phyloP scores from a whole-genome alignment of 2,113 vertebrate species.

The Trematocara macrostoma region DNA sequence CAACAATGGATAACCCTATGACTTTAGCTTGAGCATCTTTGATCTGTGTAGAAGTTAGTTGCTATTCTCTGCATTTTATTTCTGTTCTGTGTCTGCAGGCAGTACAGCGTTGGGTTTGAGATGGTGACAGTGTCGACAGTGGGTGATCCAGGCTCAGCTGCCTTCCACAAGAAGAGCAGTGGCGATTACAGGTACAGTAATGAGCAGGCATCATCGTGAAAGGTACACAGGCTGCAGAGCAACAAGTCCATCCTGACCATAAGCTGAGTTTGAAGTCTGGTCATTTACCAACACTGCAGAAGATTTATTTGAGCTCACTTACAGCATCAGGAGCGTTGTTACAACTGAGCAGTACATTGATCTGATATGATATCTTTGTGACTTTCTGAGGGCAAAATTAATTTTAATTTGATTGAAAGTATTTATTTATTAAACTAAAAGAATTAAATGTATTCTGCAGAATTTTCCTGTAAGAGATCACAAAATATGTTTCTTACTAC shows the following conservation, averaged over 20 bases:
- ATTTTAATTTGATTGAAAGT: neutral
- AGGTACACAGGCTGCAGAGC: neutral
- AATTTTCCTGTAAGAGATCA: neutral
- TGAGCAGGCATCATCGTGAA: neutral
- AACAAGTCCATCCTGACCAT: neutral
- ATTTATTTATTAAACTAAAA: neutral
- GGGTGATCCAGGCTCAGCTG: constrained; percentile 78
- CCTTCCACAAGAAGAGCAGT: constrained; percentile 84
- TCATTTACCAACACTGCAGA: neutral
- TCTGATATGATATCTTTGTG: neutral
- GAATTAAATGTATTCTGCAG: neutral
- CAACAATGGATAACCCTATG: neutral
- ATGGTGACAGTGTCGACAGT: constrained; percentile 79
- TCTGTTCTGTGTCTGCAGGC: constrained; percentile 20
- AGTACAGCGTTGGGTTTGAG: constrained; percentile 94
- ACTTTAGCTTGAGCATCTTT: neutral
- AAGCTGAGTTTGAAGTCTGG: neutral
- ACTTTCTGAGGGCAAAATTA: neutral
- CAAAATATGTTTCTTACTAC: neutral
- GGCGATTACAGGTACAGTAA: constrained; percentile 91
- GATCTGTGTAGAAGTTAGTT: neutral
- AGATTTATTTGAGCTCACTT: neutral
- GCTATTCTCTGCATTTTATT: neutral
- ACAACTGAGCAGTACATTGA: neutral
- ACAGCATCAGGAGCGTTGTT: neutral